These are phyloP conservation scores for Iphiclides podalirius DNA, from an alignment of 2,888 invertebrate genomes.

Conservation along the genomic window DNA sequence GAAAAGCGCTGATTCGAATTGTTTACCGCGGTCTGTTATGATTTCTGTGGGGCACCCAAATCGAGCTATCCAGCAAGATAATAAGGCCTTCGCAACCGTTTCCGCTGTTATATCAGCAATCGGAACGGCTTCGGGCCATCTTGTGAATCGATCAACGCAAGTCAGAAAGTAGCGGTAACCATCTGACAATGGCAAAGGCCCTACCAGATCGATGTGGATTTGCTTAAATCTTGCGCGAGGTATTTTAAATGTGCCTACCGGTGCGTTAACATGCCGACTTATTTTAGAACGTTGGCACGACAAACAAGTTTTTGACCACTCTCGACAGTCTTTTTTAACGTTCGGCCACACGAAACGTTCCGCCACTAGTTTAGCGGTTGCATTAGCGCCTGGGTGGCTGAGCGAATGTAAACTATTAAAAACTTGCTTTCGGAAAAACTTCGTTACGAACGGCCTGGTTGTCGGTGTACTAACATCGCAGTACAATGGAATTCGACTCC, in stretches of 20 bases:
- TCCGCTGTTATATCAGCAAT: not conserved
- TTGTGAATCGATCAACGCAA: constrained; percentile 1
- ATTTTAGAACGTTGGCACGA: not conserved
- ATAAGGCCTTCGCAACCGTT: constrained; percentile 33
- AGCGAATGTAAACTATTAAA: not conserved
- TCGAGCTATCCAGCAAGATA: constrained; percentile 48
- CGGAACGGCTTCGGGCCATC: constrained; percentile 6
- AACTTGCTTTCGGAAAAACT: not conserved
- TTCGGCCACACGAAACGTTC: not conserved
- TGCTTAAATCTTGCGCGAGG: constrained; percentile 36
- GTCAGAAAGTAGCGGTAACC: constrained; percentile 28
- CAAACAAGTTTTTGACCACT: not conserved
- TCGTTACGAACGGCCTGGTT: no score
- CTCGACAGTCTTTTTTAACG: not conserved
- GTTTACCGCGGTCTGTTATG: constrained; percentile 28
- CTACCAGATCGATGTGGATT: constrained; percentile 27
- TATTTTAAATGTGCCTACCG: constrained; percentile 27
- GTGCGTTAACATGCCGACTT: constrained; percentile 31
- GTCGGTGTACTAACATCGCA: no score
- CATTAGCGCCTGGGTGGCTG: no score
- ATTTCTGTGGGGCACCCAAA: constrained; percentile 48
- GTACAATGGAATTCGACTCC: no score
- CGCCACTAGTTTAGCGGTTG: not conserved
- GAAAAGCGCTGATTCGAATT: constrained; percentile 33
- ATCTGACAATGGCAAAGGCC: constrained; percentile 22